Conservation (phyloP, 2,113 vertebrate species). For the Dermatemys mawii region DNA sequence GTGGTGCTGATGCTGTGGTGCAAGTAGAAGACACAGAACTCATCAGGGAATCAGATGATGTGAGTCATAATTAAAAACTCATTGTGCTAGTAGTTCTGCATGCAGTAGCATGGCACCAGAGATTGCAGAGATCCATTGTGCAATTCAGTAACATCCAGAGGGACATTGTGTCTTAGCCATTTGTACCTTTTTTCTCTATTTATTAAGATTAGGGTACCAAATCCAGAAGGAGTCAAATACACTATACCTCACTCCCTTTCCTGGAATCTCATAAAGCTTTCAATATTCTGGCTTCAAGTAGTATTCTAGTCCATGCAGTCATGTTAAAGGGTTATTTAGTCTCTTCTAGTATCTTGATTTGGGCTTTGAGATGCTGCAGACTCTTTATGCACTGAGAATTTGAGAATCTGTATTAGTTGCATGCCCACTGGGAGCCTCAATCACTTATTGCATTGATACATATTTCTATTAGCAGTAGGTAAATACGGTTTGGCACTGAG, state of each 20-base stretch:
- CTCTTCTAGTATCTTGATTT: not conserved
- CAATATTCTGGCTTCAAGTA: not conserved
- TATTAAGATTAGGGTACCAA: not conserved
- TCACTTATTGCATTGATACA: not conserved
- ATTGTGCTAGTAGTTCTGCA: not conserved
- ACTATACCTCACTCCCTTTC: not conserved
- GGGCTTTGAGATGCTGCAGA: not conserved
- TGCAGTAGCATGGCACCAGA: not conserved
- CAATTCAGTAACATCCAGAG: not conserved
- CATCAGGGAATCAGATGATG: constrained; percentile 97
- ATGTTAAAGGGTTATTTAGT: not conserved
- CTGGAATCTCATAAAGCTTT: not conserved
- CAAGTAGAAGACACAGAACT: constrained; percentile 99
- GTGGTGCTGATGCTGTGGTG: constrained; percentile 97
- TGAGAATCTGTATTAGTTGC: not conserved
- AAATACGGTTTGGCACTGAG: not conserved
- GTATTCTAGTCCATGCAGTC: not conserved
- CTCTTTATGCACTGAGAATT: not conserved
- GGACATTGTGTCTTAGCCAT: not conserved
- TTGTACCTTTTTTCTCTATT: not conserved
- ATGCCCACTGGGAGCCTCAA: not conserved
- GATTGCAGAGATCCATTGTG: not conserved
- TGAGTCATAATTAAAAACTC: constrained; percentile 77
- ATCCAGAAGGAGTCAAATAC: not conserved
- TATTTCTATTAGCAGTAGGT: not conserved